Base-by-base conservation (phyloP, 2,888 invertebrate genomes). In the Nipponacmea schrenckii region DNA sequence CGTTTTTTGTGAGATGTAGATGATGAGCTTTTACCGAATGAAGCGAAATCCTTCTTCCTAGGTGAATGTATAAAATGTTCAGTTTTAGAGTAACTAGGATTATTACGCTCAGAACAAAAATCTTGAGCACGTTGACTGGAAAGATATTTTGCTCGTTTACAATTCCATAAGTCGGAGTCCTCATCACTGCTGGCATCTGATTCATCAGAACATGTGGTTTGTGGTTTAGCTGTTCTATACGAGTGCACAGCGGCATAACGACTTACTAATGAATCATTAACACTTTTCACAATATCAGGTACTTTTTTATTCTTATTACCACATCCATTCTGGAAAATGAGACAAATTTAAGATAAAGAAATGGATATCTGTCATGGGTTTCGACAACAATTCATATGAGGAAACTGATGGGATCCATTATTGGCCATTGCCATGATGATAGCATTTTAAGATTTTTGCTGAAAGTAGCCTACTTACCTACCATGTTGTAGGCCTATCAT, bases 1-100 rank as follows among this genome's bases (percentile, higher is more conserved):
- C 93, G 93, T 72, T 92, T 80, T 50, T 76, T 77, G n/a, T 45
- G 71, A 10, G 66, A 24, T 26, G 68, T 67, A 15, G 17, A 39
- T 48, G 50, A 63, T 26, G 69, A 67, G 48, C 17, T 62, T 17
- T 45, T 26, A 17, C 65, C 68, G 46, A 66, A 39, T 2, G 24
- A 56, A 8, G 20, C 20, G 20, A 24, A 56, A 3, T 24, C 24
- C 4, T 20, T 20, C 24, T 56, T 56, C 20, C 56, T 12, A 24
- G 56, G 56, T 56, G 56, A 56, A 56, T 56, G 56, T 8, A 56
- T 56, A 56, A 56, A 56, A 56, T 56, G 56, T 56, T 56, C 56
- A 56, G 56, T 56, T 56, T 56, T 56, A 12, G 44, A 26, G 24
- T 56, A 56, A 56, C 14, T 56, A 44, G 26, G 26, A 26, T 15